These are phyloP conservation scores for Eupithecia vulgata DNA, from an alignment of 2,888 invertebrate genomes.

Conservation along the genomic window DNA sequence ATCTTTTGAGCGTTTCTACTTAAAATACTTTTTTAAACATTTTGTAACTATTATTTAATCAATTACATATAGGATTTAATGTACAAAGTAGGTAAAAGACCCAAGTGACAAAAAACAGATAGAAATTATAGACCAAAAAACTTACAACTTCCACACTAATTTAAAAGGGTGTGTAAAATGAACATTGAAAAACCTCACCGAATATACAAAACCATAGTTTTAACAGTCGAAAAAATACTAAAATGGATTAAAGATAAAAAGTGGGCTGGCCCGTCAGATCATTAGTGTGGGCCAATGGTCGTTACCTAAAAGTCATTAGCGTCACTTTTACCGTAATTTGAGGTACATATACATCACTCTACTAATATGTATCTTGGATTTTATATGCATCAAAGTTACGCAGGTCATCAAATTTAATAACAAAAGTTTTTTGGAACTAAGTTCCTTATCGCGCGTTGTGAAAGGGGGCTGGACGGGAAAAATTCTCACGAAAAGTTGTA, in stretches of 20 bases:
- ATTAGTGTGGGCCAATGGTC: constrained; percentile 82
- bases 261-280: constrained; percentile 76
- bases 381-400: constrained; percentile 24
- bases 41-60: too few relatives aligned
- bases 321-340: constrained; percentile 81
- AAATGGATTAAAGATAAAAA: constrained; percentile 78
- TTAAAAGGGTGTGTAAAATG: constrained; percentile 6
- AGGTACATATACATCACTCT: constrained; percentile 59
- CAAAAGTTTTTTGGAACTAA: neutral
- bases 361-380: constrained; percentile 41
- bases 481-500: too few relatives aligned
- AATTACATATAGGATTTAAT: neutral
- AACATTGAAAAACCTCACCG: neutral
- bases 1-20: too few relatives aligned
- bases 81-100: neutral
- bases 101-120: neutral
- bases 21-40: too few relatives aligned
- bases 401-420: constrained; percentile 8
- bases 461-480: too few relatives aligned
- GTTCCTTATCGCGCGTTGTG: too few relatives aligned
- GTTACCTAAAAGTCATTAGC: constrained; percentile 83
- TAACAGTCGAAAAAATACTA: constrained; percentile 26
- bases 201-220: constrained; percentile 19
- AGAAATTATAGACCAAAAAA: neutral
- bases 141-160: constrained; percentile 35